Conservation (phyloP, 2,888 invertebrate genomes). For the Tinea semifulvella region DNA sequence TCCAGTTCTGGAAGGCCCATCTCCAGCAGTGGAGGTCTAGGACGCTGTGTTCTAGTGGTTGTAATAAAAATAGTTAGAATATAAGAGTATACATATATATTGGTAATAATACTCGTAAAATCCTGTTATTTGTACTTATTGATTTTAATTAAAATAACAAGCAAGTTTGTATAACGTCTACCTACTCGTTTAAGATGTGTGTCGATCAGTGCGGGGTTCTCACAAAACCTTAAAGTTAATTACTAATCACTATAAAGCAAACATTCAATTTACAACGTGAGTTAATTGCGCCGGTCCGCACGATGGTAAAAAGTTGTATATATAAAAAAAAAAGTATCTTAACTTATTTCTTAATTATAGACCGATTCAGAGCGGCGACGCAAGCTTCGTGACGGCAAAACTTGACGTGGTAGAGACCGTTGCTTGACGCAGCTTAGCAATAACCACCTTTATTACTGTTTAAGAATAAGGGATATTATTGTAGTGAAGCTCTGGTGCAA, state of each 20-base stretch:
- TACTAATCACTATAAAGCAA: slow-evolving; percentile 66
- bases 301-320: slow-evolving; percentile 58
- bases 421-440: slow-evolving; percentile 17
- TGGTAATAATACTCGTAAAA: too few relatives aligned
- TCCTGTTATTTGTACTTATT: too few relatives aligned
- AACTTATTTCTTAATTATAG: slow-evolving; percentile 68
- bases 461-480: slow-evolving; percentile 28
- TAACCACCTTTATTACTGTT: slow-evolving; percentile 26
- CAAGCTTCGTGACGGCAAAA: slow-evolving; percentile 46
- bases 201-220: slow-evolving; percentile 20
- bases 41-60: too few relatives aligned
- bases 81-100: too few relatives aligned
- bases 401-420: slow-evolving; percentile 28
- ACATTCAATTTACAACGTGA: slow-evolving; percentile 66
- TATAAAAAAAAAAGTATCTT: slow-evolving; percentile 63
- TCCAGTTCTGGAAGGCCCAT: too few relatives aligned
- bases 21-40: too few relatives aligned
- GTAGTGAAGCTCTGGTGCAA: slow-evolving; percentile 21
- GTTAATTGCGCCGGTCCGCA: slow-evolving; percentile 59
- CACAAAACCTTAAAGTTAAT: slow-evolving; percentile 58
- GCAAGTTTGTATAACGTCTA: too few relatives aligned
- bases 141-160: too few relatives aligned
- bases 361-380: slow-evolving; percentile 59
- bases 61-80: too few relatives aligned
- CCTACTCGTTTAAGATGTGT: slow-evolving; percentile 3